phyloP scores from a whole-genome alignment of 2,113 vertebrate species.

The Mirza zaza region DNA sequence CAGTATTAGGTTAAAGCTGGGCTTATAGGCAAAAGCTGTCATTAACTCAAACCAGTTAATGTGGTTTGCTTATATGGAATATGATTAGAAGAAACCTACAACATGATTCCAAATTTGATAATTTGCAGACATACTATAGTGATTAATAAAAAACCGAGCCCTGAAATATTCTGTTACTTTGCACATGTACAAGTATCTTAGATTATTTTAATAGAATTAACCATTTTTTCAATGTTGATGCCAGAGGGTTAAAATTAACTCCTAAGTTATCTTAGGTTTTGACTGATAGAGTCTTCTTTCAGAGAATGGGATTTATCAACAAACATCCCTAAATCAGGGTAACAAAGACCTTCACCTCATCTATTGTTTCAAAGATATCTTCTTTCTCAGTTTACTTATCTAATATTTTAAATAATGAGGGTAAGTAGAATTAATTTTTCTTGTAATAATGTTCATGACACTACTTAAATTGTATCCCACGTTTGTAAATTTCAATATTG shows the following conservation, averaged over 20 bases:
- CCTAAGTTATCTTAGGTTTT: not conserved
- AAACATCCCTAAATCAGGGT: not conserved
- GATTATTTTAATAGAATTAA: not conserved
- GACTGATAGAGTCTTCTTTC: not conserved
- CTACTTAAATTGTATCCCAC: not conserved
- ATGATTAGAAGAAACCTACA: not conserved
- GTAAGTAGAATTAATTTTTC: not conserved
- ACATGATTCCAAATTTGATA: not conserved
- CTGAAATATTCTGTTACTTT: not conserved
- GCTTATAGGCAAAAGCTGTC: not conserved
- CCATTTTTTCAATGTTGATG: not conserved
- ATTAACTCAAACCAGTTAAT: not conserved
- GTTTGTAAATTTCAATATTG: not conserved
- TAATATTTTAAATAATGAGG: not conserved
- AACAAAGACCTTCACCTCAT: not conserved
- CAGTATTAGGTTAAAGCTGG: not conserved
- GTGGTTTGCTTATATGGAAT: not conserved
- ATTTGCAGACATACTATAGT: not conserved
- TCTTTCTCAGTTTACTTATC: not conserved
- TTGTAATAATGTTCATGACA: not conserved
- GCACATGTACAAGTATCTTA: not conserved
- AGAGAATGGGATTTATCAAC: not conserved
- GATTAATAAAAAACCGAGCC: not conserved
- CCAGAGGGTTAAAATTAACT: not conserved
- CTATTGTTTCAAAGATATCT: not conserved